Conservation (phyloP, 2,888 invertebrate species). For the Platycheirus rosarum region DNA sequence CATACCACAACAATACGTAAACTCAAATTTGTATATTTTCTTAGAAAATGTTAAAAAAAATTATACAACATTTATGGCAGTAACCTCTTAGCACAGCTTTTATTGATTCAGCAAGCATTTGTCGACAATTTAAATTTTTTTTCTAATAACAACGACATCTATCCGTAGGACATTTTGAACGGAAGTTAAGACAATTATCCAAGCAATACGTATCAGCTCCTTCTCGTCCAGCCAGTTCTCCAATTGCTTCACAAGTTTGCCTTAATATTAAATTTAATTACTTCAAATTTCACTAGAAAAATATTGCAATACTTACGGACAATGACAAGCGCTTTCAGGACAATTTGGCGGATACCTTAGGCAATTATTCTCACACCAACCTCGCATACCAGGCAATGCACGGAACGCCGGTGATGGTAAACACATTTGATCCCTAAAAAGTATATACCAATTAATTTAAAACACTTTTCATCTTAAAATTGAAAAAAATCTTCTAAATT, state of each 20-base stretch:
- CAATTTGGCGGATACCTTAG: constrained; percentile 94
- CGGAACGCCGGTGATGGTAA: constrained; percentile 86
- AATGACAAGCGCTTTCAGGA: constrained; percentile 88
- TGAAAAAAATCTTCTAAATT: background rate
- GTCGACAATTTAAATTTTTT: constrained; percentile 57
- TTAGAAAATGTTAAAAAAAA: constrained; percentile 46
- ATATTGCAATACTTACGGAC: constrained; percentile 88
- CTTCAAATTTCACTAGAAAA: too few species aligned
- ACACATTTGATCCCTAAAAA: constrained; percentile 90
- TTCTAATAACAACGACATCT: constrained; percentile 88
- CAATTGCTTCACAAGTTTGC: constrained; percentile 91
- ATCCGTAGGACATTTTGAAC: constrained; percentile 87
- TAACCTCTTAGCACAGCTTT: constrained; percentile 72
- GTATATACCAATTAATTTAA: constrained; percentile 5
- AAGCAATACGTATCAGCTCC: constrained; percentile 93
- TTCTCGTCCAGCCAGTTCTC: constrained; percentile 87
- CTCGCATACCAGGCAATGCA: constrained; percentile 88
- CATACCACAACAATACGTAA: too few species aligned
- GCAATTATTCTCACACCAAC: constrained; percentile 94
- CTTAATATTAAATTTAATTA: constrained; percentile 82
- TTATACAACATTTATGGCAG: constrained; percentile 71
- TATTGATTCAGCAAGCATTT: constrained; percentile 55
- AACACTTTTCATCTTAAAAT: background rate
- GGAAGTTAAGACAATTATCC: constrained; percentile 92
- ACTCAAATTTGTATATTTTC: constrained; percentile 50